Percentiles rank a stretch among this genome's conserved stretches.
Conservation (phyloP, 2,113 vertebrate species). For the Montifringilla adamsi region DNA sequence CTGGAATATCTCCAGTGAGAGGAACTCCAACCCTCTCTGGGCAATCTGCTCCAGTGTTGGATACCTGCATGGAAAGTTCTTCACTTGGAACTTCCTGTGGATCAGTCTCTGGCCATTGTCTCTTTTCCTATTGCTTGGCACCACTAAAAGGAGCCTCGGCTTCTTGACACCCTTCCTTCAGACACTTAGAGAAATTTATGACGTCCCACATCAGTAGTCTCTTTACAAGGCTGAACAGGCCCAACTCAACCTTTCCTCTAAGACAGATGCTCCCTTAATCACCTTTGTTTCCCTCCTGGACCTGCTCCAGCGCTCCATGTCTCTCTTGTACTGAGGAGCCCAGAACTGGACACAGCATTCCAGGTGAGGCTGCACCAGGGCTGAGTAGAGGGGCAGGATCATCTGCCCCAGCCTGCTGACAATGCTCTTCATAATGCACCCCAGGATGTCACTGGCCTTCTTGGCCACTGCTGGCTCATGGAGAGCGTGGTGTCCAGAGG, state of each 20-base stretch:
- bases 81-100: not conserved
- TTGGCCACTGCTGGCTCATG: not conserved
- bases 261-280: not conserved
- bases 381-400: not conserved
- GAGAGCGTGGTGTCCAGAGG: not conserved
- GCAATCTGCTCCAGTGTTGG: not conserved
- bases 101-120: not conserved
- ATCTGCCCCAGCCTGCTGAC: not conserved
- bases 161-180: not conserved
- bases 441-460: not conserved
- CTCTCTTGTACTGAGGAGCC: too few relatives aligned
- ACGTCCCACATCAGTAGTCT: not conserved
- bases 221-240: not conserved
- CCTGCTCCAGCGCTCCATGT: not conserved
- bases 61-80: not conserved
- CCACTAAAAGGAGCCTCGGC: rapidly evolving
- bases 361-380: not conserved
- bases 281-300: not conserved
- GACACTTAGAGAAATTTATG: too few relatives aligned
- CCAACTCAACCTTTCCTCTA: not conserved
- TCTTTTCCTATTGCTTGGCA: not conserved
- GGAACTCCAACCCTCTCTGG: not conserved
- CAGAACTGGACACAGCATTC: not conserved
- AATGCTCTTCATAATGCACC: rapidly evolving
- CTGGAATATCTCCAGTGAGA: not conserved